phyloP scores from a whole-genome alignment of 2,113 vertebrate species.

The Ceyx melanurus region DNA sequence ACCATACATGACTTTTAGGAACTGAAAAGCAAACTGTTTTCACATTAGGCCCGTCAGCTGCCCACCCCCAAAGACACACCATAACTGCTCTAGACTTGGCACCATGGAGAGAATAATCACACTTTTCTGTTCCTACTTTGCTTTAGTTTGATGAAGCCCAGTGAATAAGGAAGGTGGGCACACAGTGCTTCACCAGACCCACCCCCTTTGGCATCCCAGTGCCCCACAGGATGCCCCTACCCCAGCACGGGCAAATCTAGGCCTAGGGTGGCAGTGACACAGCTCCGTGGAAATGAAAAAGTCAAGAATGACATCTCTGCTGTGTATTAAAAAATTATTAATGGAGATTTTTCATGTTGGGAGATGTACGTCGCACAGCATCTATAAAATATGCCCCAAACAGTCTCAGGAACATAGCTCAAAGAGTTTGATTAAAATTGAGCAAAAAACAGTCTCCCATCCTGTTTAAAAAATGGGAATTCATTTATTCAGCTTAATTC shows the following conservation, averaged over 20 bases:
- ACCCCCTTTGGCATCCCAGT: neutral
- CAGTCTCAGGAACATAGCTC: conserved; percentile 8
- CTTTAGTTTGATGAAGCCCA: neutral
- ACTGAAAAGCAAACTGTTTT: conserved; percentile 17
- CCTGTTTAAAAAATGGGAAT: conserved; percentile 61
- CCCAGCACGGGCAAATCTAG: neutral
- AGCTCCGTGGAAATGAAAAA: neutral
- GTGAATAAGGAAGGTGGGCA: neutral
- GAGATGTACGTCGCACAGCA: neutral
- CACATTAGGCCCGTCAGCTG: neutral
- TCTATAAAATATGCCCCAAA: conserved; percentile 49
- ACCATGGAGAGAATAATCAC: neutral
- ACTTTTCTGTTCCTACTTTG: neutral
- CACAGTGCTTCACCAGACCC: neutral
- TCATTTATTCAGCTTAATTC: conserved; percentile 72
- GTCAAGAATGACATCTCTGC: neutral
- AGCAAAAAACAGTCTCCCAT: conserved; percentile 46
- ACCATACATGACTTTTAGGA: neutral
- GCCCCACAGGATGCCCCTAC: neutral
- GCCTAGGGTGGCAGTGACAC: neutral
- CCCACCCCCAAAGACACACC: neutral
- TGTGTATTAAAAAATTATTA: neutral
- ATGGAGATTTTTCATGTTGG: conserved; percentile 8
- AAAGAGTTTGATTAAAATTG: conserved; percentile 67
- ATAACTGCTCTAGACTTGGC: neutral